Conservation (phyloP, 2,888 invertebrate species). For the Agrotis clavis region DNA sequence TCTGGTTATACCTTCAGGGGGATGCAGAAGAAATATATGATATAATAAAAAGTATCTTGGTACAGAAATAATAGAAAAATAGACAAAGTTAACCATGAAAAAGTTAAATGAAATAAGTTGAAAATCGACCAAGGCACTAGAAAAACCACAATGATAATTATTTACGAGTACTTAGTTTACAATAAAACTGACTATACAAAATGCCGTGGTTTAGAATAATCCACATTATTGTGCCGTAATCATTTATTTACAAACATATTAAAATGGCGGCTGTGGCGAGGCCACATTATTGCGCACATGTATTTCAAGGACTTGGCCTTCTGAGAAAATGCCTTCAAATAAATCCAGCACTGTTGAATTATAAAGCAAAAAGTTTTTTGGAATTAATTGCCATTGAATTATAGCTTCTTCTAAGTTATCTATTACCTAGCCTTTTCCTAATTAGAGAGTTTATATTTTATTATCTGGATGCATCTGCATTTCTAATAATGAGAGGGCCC, state of each 20-base stretch:
- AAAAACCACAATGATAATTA: neutral
- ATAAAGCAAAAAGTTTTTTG: neutral
- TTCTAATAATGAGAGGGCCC: too few species aligned
- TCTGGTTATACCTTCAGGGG: too few species aligned
- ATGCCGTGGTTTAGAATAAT: conserved; percentile 35
- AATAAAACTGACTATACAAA: conserved; percentile 3
- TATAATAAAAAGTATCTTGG: too few species aligned
- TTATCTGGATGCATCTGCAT: too few species aligned
- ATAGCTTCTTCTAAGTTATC: too few species aligned
- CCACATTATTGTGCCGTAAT: conserved; percentile 28
- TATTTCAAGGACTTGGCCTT: conserved; percentile 52
- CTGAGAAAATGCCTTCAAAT: conserved; percentile 33
- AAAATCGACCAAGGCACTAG: neutral
- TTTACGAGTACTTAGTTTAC: neutral
- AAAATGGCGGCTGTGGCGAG: conserved; percentile 40
- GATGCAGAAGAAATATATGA: too few species aligned
- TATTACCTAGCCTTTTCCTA: too few species aligned
- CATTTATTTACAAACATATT: conserved; percentile 40
- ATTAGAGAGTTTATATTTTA: too few species aligned
- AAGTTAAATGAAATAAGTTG: neutral
- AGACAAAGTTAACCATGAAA: too few species aligned
- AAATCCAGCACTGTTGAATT: neutral
- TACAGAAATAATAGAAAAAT: too few species aligned
- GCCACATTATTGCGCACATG: conserved; percentile 54
- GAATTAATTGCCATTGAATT: neutral